Evolutionary conservation across 2,113 vertebrate species (phyloP), one percentile per base, ranked within the genome.

Genomic region (Accipiter virgatus): DNA sequence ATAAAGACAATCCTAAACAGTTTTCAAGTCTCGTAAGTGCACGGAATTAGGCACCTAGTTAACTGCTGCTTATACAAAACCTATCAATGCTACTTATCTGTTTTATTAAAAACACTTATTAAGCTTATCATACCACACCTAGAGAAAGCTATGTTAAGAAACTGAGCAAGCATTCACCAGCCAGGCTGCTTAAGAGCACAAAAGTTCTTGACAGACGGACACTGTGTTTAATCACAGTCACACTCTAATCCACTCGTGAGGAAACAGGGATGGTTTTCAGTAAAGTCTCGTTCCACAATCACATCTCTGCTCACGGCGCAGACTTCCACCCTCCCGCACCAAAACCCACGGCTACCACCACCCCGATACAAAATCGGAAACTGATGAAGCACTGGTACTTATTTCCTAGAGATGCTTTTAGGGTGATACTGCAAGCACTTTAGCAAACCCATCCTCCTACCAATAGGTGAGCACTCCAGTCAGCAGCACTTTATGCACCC

Each of bases 391-490:
- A 6, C 11, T 11, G 9, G 5, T 7, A 25, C 32, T 38, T 25
- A 15, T 34, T 48, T 48, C 36, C 45, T 14, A 21, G 4, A 40
- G 5, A 11, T 27, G 56, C 31, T 48, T 67, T 27, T 8, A 0
- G 3, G 22, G 23, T 19, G 58, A n/a, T 4, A 47, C 0, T 10
- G 8, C 2, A 18, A 47, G 17, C 11, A 7, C 32, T 63, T 91
- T 4, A 45, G 4, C 17, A 32, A 19, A 78, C 15, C 34, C 19
- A 8, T 1, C 16, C 11, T 27, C 19, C 6, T 0, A 1, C 13
- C 20, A 12, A 32, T 0, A 8, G 5, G 5, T 1, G 21, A 58
- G 63, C 2, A 2, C 47, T 43, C 27, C 4, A 13, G 14, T 2
- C 53, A 40, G 18, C 1, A 13, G 5, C 6, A 5, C 4, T 19